phyloP scores from a whole-genome alignment of 2,888 invertebrate species.

The Tillus elongatus region DNA sequence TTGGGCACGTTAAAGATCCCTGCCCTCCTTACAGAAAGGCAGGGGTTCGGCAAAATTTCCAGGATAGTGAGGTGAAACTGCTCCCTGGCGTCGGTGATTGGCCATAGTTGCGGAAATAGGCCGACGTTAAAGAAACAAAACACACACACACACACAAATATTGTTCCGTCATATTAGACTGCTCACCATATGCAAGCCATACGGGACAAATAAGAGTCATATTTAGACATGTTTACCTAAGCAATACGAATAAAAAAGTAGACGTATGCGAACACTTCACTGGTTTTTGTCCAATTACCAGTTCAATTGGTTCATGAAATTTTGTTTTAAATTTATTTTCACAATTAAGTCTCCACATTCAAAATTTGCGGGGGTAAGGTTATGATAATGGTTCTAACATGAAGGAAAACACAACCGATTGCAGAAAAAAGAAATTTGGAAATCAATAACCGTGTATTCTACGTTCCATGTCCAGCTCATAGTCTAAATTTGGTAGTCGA shows the following conservation, averaged over 20 bases:
- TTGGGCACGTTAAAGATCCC: too few species aligned
- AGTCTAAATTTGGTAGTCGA: slow-evolving; percentile 27
- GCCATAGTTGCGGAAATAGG: too few species aligned
- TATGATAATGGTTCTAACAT: slow-evolving; percentile 29
- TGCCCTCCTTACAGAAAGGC: too few species aligned
- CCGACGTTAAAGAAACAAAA: too few species aligned
- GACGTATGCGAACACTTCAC: slow-evolving; percentile 19
- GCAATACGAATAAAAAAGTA: slow-evolving; percentile 10
- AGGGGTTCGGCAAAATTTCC: too few species aligned
- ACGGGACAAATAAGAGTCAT: slow-evolving; percentile 24
- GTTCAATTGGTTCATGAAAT: slow-evolving; percentile 19
- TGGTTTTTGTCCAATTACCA: slow-evolving; percentile 17
- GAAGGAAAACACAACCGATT: slow-evolving; percentile 24
- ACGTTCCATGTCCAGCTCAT: slow-evolving; percentile 25
- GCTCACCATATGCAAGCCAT: slow-evolving; percentile 22
- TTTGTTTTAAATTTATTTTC: slow-evolving; percentile 17
- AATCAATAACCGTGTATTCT: slow-evolving; percentile 25
- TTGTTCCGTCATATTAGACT: slow-evolving; percentile 26
- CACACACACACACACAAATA: too few species aligned
- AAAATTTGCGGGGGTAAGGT: slow-evolving; percentile 22
- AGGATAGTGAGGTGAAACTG: too few species aligned
- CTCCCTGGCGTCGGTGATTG: too few species aligned
- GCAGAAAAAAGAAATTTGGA: slow-evolving; percentile 24
- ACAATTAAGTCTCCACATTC: slow-evolving; percentile 16
- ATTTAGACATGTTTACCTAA: slow-evolving; percentile 17